A percentile compares a stretch with the other conserved stretches of the same genome.
Conservation (phyloP, 1,140 invertebrate genomes). For the Wasmannia auropunctata region DNA sequence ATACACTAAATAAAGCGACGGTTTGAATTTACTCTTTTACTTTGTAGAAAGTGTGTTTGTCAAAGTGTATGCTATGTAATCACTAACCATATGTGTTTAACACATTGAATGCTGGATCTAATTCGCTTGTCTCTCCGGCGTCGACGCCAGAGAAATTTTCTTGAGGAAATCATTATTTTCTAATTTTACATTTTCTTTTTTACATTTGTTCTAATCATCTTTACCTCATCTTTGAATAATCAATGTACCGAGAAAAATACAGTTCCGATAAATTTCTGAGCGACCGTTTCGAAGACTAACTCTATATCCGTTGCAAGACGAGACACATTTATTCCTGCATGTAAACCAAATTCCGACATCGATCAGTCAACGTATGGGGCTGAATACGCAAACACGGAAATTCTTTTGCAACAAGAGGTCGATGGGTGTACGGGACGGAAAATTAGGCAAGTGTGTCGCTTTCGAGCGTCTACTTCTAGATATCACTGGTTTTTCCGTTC, state of each 20-base stretch:
- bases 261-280: background rate
- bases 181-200: background rate
- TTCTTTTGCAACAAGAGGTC: conserved; percentile 23
- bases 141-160: background rate
- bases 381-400: conserved; percentile 55
- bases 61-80: background rate
- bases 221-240: background rate
- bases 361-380: background rate
- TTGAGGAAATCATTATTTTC: background rate
- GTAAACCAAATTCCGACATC: conserved; percentile 23
- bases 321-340: background rate
- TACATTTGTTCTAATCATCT: background rate
- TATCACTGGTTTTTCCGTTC: conserved; percentile 37
- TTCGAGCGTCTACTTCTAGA: conserved; percentile 71
- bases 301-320: background rate
- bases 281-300: background rate
- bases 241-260: background rate
- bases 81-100: background rate
- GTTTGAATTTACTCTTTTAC: background rate
- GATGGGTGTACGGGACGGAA: conserved; percentile 56
- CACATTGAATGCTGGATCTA: background rate
- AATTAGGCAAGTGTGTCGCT: conserved; percentile 81
- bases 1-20: background rate
- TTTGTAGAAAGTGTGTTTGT: background rate
- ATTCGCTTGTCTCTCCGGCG: background rate